phyloP scores from a whole-genome alignment of 2,113 vertebrate genomes.

The Prietella phreatophila region DNA sequence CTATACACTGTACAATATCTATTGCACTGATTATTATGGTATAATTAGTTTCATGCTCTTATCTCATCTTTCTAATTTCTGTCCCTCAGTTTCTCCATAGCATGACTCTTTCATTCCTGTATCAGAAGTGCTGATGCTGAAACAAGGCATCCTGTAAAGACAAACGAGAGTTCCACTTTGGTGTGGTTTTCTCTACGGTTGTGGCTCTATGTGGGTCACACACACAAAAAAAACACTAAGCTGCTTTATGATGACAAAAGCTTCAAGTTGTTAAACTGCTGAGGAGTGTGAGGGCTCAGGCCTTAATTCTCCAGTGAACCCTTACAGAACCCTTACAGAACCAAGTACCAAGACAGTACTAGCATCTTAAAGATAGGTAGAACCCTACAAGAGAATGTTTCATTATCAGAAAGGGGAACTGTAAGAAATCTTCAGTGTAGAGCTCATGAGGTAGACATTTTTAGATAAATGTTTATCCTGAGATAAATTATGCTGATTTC shows the following conservation, averaged over 20 bases:
- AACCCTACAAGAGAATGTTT: neutral
- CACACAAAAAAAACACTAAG: neutral
- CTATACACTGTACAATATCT: neutral
- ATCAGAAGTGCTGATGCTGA: conserved; percentile 6
- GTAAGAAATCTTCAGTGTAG: neutral
- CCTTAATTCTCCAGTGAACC: neutral
- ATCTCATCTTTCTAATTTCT: neutral
- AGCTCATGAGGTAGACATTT: neutral
- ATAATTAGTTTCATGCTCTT: neutral
- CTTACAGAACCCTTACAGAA: neutral
- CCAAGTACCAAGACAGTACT: neutral
- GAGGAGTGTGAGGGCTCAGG: neutral
- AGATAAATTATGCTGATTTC: neutral
- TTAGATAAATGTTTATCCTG: neutral
- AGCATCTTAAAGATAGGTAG: neutral
- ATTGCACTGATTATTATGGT: neutral
- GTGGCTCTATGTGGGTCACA: conserved; percentile 35
- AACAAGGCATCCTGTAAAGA: neutral
- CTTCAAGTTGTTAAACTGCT: neutral
- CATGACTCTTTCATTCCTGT: neutral
- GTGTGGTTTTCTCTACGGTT: neutral
- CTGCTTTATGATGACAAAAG: neutral
- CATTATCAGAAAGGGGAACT: neutral
- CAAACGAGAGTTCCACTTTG: neutral
- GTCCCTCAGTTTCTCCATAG: neutral